These are phyloP conservation scores for Halocynthia aurantium DNA, from an alignment of 23 tunicate species.

Conservation along the genomic window DNA sequence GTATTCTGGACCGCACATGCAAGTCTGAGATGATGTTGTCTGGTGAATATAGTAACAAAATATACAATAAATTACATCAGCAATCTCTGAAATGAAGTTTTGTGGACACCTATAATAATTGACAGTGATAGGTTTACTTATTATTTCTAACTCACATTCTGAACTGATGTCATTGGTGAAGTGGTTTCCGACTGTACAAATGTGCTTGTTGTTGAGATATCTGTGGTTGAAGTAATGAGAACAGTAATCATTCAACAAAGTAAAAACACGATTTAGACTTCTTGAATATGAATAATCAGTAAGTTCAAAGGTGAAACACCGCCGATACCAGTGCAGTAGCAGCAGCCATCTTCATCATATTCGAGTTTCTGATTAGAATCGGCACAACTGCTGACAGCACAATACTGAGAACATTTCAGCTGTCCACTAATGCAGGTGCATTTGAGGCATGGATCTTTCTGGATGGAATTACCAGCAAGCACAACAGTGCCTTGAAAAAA, in stretches of 20 bases:
- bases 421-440: slow-evolving; percentile 61
- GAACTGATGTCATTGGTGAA: background rate
- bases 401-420: slow-evolving; percentile 58
- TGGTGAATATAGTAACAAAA: background rate
- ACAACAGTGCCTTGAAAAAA: background rate
- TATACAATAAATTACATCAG: no score
- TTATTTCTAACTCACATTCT: background rate
- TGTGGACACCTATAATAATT: no score
- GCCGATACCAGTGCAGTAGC: slow-evolving; percentile 43
- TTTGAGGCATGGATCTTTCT: slow-evolving; percentile 32
- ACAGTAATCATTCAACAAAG: background rate
- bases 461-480: slow-evolving; percentile 1
- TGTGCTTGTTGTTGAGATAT: background rate
- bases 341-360: slow-evolving; percentile 66
- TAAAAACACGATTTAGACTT: background rate
- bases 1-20: slow-evolving; percentile 66
- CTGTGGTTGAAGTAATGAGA: background rate
- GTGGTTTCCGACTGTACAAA: background rate
- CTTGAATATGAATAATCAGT: background rate
- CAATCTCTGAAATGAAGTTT: no score
- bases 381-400: slow-evolving; percentile 40
- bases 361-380: slow-evolving; percentile 31
- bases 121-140: no score
- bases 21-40: slow-evolving; percentile 39
- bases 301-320: background rate